These are phyloP conservation scores for Diceros bicornis DNA, from an alignment of 2,797 vertebrate species.

Conservation along the genomic window DNA sequence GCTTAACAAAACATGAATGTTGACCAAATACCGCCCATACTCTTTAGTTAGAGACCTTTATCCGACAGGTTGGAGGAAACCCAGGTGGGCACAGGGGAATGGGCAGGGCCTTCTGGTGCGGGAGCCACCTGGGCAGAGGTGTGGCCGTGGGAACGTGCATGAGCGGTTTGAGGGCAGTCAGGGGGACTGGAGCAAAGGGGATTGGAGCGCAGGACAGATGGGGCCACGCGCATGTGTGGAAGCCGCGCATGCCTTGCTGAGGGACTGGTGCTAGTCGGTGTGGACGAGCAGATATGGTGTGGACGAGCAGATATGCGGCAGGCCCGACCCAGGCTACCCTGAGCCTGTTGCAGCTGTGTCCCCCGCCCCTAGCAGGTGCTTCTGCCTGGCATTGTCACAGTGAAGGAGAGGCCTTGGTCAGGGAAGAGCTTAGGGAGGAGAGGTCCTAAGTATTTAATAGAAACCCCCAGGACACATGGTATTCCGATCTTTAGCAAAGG, in stretches of 20 bases:
- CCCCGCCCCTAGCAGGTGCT: neutral
- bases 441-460: neutral
- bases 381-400: neutral
- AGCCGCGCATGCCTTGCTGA: accelerated
- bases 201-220: neutral
- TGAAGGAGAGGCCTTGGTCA: neutral
- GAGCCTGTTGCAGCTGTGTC: neutral
- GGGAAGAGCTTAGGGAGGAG: neutral
- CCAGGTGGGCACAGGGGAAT: neutral
- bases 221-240: accelerated
- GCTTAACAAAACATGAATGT: conserved; percentile 80
- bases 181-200: too few species aligned
- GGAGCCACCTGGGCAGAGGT: neutral
- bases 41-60: conserved; percentile 59
- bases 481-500: neutral
- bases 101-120: neutral
- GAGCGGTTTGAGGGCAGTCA: neutral
- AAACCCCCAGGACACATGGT: neutral
- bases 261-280: neutral
- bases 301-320: neutral
- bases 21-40: conserved; percentile 72
- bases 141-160: neutral
- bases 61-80: neutral
- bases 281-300: neutral
- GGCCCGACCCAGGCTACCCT: neutral